phyloP scores from a whole-genome alignment of 1,140 invertebrate species.

The Chrysomallon squamiferum region DNA sequence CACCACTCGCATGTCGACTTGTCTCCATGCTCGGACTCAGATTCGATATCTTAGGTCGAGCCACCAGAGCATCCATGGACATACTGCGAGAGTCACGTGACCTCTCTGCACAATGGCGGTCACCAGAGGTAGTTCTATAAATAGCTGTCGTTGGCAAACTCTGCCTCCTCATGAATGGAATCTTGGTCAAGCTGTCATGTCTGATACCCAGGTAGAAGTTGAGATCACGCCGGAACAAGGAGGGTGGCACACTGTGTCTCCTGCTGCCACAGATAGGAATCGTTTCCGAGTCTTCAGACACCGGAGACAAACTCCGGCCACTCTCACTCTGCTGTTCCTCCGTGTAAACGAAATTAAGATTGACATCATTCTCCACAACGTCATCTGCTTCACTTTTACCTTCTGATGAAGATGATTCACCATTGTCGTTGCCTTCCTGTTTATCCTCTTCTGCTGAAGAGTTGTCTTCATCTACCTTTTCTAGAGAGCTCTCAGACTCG shows the following conservation, averaged over 20 bases:
- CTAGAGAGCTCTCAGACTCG: constrained; percentile 9
- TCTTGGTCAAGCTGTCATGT: constrained; percentile 28
- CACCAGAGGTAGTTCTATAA: constrained; percentile 31
- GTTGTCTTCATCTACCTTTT: constrained; percentile 5
- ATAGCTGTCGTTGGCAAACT: constrained; percentile 36
- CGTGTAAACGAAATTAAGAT: constrained; percentile 28
- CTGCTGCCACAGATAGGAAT: constrained; percentile 12
- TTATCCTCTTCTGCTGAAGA: background rate
- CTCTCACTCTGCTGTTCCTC: constrained; percentile 31
- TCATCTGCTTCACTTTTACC: constrained; percentile 35
- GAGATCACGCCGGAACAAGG: constrained; percentile 35
- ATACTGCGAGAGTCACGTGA: constrained; percentile 19
- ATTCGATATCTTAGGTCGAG: constrained; percentile 44
- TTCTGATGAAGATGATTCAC: constrained; percentile 13
- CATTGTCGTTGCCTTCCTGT: constrained; percentile 10
- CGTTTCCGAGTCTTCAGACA: constrained; percentile 25
- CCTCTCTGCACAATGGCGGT: constrained; percentile 10
- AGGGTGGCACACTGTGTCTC: constrained; percentile 41
- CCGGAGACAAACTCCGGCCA: constrained; percentile 31
- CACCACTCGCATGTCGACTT: constrained; percentile 20
- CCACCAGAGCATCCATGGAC: constrained; percentile 39
- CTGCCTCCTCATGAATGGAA: constrained; percentile 23
- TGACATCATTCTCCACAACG: constrained; percentile 34
- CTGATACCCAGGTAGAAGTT: constrained; percentile 37
- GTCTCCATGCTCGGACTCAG: constrained; percentile 38